Percentiles rank a stretch among this genome's conserved stretches.
Conservation (phyloP, 2,113 vertebrate species). For the Coracopsis vasa region DNA sequence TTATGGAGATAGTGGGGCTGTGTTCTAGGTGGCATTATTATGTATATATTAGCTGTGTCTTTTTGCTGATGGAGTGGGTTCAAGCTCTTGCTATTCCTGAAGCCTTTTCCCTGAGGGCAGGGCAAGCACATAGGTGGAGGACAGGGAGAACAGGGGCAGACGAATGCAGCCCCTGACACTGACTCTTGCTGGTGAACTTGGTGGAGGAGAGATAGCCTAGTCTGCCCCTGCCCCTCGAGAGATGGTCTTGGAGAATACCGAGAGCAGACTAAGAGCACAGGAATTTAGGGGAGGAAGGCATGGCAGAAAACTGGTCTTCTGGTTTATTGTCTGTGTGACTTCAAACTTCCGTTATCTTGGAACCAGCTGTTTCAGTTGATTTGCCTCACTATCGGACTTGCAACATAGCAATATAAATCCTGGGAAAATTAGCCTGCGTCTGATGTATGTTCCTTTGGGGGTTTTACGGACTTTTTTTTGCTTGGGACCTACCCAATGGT, state of each 20-base stretch:
- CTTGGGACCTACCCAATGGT: too few relatives aligned
- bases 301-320: rapidly evolving
- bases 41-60: background rate
- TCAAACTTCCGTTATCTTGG: background rate
- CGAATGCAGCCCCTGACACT: background rate
- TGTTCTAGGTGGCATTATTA: background rate
- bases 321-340: background rate
- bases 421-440: background rate
- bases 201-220: rapidly evolving
- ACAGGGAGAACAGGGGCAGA: background rate
- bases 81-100: background rate
- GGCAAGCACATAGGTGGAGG: background rate
- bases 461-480: background rate
- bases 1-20: background rate
- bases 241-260: background rate
- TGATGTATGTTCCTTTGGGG: background rate
- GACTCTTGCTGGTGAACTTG: background rate
- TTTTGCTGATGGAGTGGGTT: background rate
- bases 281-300: background rate
- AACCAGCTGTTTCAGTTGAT: background rate
- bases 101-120: background rate
- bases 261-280: background rate
- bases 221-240: background rate
- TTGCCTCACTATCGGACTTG: background rate
- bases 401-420: background rate